Evolutionary conservation across 2,888 invertebrate genomes (phyloP).

Genomic region (Apantesis nais): DNA sequence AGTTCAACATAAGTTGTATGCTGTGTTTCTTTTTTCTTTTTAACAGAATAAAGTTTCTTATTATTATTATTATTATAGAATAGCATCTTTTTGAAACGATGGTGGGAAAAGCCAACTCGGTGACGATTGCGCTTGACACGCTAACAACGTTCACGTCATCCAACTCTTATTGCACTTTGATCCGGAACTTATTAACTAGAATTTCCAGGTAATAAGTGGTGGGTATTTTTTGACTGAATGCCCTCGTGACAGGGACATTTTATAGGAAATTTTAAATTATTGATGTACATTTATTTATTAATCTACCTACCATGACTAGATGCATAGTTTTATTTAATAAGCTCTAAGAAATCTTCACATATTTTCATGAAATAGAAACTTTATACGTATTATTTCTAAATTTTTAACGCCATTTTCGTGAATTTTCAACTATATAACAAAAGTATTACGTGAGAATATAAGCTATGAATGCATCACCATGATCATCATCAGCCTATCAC

Average conservation of each 20-base stretch:
- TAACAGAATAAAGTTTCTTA: too few relatives aligned
- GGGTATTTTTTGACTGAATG: neutral
- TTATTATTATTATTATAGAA: too few relatives aligned
- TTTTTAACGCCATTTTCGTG: neutral
- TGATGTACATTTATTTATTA: neutral
- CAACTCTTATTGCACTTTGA: neutral
- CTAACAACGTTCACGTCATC: neutral
- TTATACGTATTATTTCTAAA: too few relatives aligned
- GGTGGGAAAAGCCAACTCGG: neutral
- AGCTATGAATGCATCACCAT: neutral
- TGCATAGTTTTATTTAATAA: neutral
- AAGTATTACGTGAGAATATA: neutral
- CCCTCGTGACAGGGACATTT: neutral
- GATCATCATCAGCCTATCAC: too few relatives aligned
- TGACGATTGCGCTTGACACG: neutral
- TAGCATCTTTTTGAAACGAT: neutral
- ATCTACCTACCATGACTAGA: neutral
- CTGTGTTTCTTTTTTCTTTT: too few relatives aligned
- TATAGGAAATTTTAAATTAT: neutral
- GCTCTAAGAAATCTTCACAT: too few relatives aligned
- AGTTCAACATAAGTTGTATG: too few relatives aligned
- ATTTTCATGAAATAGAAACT: too few relatives aligned
- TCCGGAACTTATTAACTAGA: slow-evolving; percentile 3
- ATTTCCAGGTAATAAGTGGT: neutral
- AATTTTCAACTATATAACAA: neutral